Percentiles rank a stretch among this genome's conserved stretches.
These are phyloP conservation scores for Pangasius macronema DNA, from an alignment of 2,797 vertebrate species.

Conservation along the genomic window DNA sequence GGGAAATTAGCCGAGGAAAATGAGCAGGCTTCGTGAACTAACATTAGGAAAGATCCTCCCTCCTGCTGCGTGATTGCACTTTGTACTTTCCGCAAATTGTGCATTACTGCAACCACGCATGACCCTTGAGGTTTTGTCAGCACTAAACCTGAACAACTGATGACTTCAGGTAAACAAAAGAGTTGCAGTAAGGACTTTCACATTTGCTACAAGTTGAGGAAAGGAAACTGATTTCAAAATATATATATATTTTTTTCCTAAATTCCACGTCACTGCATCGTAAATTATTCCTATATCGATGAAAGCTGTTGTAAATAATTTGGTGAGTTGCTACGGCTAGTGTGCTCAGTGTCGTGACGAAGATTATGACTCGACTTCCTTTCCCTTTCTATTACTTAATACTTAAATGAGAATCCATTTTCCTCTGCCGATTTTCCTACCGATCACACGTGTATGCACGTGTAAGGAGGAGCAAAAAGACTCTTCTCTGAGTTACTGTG, in stretches of 20 bases:
- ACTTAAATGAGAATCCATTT: too few species aligned
- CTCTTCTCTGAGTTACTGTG: not conserved
- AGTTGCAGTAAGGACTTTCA: not conserved
- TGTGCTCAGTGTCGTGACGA: too few species aligned
- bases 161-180: not conserved
- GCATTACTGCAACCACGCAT: not conserved
- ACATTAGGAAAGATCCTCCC: not conserved
- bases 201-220: not conserved
- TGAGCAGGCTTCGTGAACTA: not conserved
- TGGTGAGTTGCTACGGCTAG: not conserved
- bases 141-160: not conserved
- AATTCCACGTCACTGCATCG: conserved; percentile 9
- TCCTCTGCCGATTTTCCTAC: not conserved
- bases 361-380: too few species aligned
- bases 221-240: not conserved
- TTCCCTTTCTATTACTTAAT: too few species aligned
- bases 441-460: not conserved
- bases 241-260: too few species aligned
- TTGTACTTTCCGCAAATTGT: conserved; percentile 5
- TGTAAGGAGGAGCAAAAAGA: not conserved
- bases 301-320: not conserved
- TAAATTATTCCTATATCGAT: not conserved
- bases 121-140: not conserved
- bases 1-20: conserved; percentile 8
- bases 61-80: not conserved